Conservation (phyloP, 2,888 invertebrate species). For the Hirtodrosophila trivittata region DNA sequence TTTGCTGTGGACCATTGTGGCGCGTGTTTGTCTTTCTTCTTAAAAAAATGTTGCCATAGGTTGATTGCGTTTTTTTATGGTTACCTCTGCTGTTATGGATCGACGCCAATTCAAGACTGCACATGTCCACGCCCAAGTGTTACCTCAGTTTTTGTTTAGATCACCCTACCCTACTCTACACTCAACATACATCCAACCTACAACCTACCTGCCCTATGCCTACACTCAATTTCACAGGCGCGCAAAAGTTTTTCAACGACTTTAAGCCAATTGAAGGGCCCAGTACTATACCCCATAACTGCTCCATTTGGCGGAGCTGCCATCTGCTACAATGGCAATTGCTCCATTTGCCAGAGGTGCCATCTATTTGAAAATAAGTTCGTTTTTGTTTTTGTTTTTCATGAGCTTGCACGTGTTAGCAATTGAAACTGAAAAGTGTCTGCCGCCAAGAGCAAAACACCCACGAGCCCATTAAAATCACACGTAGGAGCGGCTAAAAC, state of each 20-base stretch:
- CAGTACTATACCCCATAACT: not conserved
- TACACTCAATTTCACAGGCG: constrained; percentile 18
- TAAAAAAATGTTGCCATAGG: constrained; percentile 26
- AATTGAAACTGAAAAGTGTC: constrained; percentile 68
- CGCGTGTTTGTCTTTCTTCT: constrained; percentile 42
- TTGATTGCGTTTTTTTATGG: constrained; percentile 56
- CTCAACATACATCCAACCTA: constrained; percentile 1
- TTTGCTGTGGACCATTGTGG: constrained; percentile 3
- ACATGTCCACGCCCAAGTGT: constrained; percentile 28
- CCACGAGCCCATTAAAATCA: constrained; percentile 64
- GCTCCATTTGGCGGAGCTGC: not conserved
- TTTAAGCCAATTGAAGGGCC: constrained; percentile 5
- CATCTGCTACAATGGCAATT: not conserved
- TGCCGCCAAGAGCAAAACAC: constrained; percentile 31
- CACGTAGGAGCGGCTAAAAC: constrained; percentile 20
- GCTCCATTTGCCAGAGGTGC: constrained; percentile 24
- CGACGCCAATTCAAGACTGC: constrained; percentile 53
- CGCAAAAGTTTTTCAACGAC: constrained; percentile 19
- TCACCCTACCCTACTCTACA: too few species aligned
- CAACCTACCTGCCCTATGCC: not conserved
- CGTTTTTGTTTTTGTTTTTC: constrained; percentile 37
- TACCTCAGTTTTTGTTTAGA: not conserved
- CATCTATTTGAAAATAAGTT: not conserved
- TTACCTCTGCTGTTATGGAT: constrained; percentile 29
- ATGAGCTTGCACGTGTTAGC: constrained; percentile 64